Percentiles rank a stretch among this genome's conserved stretches.
These are phyloP conservation scores for Sebastes kiyomatsui DNA, from an alignment of 2,797 vertebrate species.

Conservation along the genomic window DNA sequence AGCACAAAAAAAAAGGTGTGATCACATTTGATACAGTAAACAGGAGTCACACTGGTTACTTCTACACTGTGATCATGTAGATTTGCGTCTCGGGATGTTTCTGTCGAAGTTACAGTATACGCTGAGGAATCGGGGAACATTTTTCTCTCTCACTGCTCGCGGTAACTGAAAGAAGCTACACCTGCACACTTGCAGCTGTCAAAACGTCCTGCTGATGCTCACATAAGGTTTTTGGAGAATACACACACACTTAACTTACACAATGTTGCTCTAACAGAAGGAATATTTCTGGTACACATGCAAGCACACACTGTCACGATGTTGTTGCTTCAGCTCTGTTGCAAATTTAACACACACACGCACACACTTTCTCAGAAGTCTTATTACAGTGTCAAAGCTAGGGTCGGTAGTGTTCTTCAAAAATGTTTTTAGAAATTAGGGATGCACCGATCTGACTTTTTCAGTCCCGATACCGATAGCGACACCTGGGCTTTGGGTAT, in stretches of 20 bases:
- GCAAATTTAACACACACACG: conserved; percentile 3
- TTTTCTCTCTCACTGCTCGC: conserved; percentile 20
- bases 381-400: conserved; percentile 23
- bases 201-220: conserved; percentile 52
- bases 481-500: no score
- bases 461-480: no score
- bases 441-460: no score
- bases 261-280: conserved; percentile 1
- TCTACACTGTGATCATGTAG: conserved; percentile 22
- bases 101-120: conserved; percentile 13
- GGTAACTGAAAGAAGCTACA: conserved; percentile 49
- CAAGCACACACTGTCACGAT: conserved; percentile 1
- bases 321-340: conserved; percentile 2
- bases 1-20: neutral
- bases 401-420: neutral
- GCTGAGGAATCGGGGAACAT: neutral
- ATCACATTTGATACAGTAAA: neutral
- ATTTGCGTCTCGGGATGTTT: conserved; percentile 25
- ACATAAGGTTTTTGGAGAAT: neutral
- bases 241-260: neutral
- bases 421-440: neutral
- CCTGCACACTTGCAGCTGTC: conserved; percentile 68
- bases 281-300: neutral
- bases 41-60: neutral
- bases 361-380: neutral